Percentiles rank a stretch among this genome's conserved stretches.
Evolutionary conservation across 2,113 vertebrate species (phyloP).

Genomic region (Ceyx cyanopectus): DNA sequence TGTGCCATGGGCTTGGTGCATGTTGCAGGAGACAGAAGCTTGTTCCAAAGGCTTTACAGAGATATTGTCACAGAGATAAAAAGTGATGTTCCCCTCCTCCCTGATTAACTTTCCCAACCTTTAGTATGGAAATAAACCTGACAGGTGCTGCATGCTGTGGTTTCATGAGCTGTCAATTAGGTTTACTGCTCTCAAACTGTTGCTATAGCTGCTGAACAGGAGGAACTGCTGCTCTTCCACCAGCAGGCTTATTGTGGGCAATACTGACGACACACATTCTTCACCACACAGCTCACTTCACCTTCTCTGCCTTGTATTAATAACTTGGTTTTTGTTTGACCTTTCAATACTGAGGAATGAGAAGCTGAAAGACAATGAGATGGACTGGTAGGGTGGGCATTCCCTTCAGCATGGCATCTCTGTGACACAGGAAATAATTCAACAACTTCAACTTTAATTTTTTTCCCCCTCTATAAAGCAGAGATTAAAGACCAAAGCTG

Average conservation of each 20-base stretch:
- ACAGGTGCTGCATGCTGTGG: not conserved
- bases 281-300: constrained; percentile 21
- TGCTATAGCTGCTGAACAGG: not conserved
- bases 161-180: not conserved
- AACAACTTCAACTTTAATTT: not conserved
- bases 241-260: not conserved
- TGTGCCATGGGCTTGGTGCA: not conserved
- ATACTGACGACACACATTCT: not conserved
- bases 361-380: not conserved
- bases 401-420: not conserved
- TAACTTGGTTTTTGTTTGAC: constrained; percentile 31
- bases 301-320: not conserved
- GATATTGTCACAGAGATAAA: not conserved
- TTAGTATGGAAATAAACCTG: constrained; percentile 8
- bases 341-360: constrained; percentile 33
- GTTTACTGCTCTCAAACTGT: not conserved
- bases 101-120: not conserved
- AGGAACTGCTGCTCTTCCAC: not conserved
- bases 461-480: not conserved
- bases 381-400: not conserved
- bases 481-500: not conserved
- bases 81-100: not conserved
- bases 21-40: not conserved
- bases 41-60: not conserved
- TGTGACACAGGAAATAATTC: not conserved